Conservation (phyloP, 2,888 invertebrate species). For the Masnerella sp. region DNA sequence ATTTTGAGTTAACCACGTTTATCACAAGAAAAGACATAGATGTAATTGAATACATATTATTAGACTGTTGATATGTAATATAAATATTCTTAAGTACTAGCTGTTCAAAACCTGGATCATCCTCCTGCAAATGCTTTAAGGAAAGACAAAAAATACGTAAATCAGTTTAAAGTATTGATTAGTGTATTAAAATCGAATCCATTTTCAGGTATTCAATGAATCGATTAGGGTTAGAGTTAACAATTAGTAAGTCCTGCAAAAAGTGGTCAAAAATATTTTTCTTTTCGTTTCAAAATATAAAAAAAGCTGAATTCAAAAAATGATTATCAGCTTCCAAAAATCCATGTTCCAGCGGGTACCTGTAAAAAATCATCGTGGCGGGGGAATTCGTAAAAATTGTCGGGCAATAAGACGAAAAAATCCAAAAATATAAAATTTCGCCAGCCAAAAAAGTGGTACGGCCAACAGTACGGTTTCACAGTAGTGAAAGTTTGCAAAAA, state of each 20-base stretch:
- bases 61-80: constrained; percentile 67
- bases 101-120: constrained; percentile 77
- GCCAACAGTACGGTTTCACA: constrained; percentile 61
- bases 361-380: constrained; percentile 72
- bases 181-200: constrained; percentile 70
- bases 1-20: constrained; percentile 73
- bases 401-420: constrained; percentile 65
- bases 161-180: constrained; percentile 72
- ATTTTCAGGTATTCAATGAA: constrained; percentile 57
- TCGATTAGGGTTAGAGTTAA: constrained; percentile 53
- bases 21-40: constrained; percentile 74
- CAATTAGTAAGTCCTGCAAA: constrained; percentile 40
- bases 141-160: constrained; percentile 75
- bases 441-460: constrained; percentile 74
- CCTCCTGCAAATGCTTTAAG: constrained; percentile 78
- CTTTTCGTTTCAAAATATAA: too few relatives aligned
- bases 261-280: constrained; percentile 12
- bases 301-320: constrained; percentile 75
- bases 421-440: constrained; percentile 78
- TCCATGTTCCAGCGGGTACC: constrained; percentile 76
- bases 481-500: constrained; percentile 26
- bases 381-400: constrained; percentile 33
- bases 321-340: constrained; percentile 76
- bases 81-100: constrained; percentile 76
- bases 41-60: constrained; percentile 72